A percentile compares a stretch with the other conserved stretches of the same genome.
phyloP scores from a whole-genome alignment of 30 jellyfish, hydroid and myxozoan genomes.

The Mastigias papua region DNA sequence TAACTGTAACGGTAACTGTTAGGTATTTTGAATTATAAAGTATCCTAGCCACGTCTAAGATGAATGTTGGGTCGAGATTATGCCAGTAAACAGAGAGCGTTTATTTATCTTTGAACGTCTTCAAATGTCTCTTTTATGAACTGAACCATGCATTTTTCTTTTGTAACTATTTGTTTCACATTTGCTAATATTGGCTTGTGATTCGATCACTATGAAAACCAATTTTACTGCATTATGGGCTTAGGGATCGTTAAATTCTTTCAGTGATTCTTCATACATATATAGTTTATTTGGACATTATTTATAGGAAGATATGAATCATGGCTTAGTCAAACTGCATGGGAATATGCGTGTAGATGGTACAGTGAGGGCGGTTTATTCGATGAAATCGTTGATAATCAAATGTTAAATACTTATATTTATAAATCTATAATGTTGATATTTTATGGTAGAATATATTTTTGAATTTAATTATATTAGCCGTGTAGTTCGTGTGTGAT shows the following conservation, averaged over 20 bases:
- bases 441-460: conserved; percentile 83
- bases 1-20: not conserved
- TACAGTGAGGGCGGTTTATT: conserved; percentile 49
- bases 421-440: conserved; percentile 82
- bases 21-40: not conserved
- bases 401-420: conserved; percentile 70
- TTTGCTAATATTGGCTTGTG: no score
- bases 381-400: conserved; percentile 86
- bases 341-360: conserved; percentile 50
- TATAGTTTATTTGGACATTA: conserved; percentile 49
- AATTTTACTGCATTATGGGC: not conserved
- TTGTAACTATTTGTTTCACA: no score
- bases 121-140: no score
- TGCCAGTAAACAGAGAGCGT: no score
- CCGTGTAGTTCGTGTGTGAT: conserved; percentile 64
- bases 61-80: no score
- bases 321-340: conserved; percentile 42
- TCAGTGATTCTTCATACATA: conserved; percentile 29
- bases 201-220: no score
- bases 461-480: conserved; percentile 67
- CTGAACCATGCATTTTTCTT: no score
- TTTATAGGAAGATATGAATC: conserved; percentile 48
- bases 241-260: not conserved
- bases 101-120: no score
- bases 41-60: not conserved